phyloP scores from a whole-genome alignment of 2,113 vertebrate genomes.

The Pycnonotus jocosus region DNA sequence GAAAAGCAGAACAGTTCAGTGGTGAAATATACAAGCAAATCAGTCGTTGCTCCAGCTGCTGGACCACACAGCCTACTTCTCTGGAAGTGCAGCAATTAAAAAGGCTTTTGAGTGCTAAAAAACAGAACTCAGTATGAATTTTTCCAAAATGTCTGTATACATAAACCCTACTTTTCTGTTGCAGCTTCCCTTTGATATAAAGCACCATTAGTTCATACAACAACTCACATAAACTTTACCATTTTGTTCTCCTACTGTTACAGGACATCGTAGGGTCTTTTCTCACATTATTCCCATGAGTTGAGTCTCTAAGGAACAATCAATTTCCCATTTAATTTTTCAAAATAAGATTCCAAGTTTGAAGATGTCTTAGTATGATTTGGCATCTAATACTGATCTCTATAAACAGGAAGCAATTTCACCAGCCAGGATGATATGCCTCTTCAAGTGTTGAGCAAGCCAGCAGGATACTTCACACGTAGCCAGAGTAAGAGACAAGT shows the following conservation, averaged over 20 bases:
- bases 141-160: neutral
- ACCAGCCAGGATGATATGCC: neutral
- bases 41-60: neutral
- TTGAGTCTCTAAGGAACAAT: neutral
- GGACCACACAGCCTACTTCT: neutral
- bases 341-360: conserved; percentile 25
- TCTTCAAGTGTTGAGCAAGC: neutral
- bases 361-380: neutral
- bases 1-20: neutral
- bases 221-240: neutral
- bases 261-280: neutral
- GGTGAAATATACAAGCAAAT: neutral
- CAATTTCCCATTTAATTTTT: conserved; percentile 12
- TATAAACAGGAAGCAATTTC: neutral
- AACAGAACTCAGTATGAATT: neutral
- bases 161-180: neutral
- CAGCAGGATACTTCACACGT: neutral
- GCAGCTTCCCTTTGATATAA: neutral
- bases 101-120: neutral
- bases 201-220: neutral
- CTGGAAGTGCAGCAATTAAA: neutral
- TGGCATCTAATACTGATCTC: neutral
- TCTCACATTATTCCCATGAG: neutral
- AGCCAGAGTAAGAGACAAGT: neutral
- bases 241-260: neutral